A percentile compares a stretch with the other conserved stretches of the same genome.
Conservation (phyloP, 2,797 vertebrate genomes). For the Lepilemur ruficaudatus region DNA sequence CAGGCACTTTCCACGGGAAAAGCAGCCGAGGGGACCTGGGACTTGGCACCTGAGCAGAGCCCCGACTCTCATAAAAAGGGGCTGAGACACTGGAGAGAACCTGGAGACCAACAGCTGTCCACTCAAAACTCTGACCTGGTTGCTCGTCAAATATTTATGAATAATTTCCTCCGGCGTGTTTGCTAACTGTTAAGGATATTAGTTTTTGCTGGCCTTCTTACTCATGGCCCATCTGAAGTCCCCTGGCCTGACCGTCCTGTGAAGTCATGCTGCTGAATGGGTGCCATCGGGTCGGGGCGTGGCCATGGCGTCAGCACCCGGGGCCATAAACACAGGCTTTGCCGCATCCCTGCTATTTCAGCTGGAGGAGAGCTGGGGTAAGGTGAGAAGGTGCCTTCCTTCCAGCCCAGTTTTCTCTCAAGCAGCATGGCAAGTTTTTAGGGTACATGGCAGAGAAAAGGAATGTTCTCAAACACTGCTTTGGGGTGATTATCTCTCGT, state of each 20-base stretch:
- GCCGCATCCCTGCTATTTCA: slow-evolving; percentile 55
- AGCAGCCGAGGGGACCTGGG: slow-evolving; percentile 66
- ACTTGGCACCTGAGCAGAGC: slow-evolving; percentile 53
- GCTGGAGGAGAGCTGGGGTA: slow-evolving; percentile 64
- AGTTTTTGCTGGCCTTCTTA: slow-evolving; percentile 70
- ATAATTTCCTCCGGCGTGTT: slow-evolving; percentile 81
- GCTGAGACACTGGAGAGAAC: slow-evolving; percentile 64
- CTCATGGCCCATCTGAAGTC: slow-evolving; percentile 58
- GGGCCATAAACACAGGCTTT: slow-evolving; percentile 75
- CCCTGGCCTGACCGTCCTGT: slow-evolving; percentile 62
- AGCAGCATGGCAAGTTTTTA: slow-evolving; percentile 38
- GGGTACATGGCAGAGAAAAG: slow-evolving; percentile 40
- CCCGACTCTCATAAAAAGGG: neutral
- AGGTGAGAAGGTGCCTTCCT: slow-evolving; percentile 40
- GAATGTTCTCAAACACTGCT: slow-evolving; percentile 61
- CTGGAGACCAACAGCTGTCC: slow-evolving; percentile 59
- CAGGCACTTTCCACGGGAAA: slow-evolving; percentile 57
- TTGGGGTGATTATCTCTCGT: slow-evolving; percentile 36
- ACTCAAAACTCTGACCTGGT: slow-evolving; percentile 72
- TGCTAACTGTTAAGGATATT: slow-evolving; percentile 76
- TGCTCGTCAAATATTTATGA: slow-evolving; percentile 81
- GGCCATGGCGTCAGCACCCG: slow-evolving; percentile 51
- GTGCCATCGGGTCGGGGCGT: slow-evolving; percentile 54
- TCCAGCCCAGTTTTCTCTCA: slow-evolving; percentile 65
- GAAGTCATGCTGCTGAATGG: slow-evolving; percentile 66